Evolutionary conservation across 2,113 vertebrate genomes (phyloP).

Genomic region (Diphyllodes magnificus): DNA sequence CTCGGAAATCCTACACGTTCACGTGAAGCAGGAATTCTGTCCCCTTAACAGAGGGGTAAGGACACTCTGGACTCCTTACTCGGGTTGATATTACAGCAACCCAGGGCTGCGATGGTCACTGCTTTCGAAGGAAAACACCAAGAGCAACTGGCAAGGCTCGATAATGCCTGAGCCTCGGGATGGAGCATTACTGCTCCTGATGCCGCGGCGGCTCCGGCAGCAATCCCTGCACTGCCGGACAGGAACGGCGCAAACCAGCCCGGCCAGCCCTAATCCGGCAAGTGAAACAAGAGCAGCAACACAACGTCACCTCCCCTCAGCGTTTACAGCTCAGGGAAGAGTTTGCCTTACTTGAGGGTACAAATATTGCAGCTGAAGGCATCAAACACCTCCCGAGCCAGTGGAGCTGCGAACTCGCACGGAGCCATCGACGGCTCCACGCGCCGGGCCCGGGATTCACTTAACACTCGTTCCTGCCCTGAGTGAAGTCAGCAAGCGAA

Average conservation of each 20-base stretch:
- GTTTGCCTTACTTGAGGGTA: neutral
- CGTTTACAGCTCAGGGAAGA: fast-evolving
- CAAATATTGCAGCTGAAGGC: fast-evolving
- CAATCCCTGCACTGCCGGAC: fast-evolving
- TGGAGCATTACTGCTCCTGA: neutral
- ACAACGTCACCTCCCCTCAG: neutral
- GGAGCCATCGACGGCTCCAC: neutral
- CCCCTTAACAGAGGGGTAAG: fast-evolving
- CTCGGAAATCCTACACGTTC: fast-evolving
- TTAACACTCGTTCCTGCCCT: neutral
- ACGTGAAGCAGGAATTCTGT: fast-evolving
- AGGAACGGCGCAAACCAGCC: neutral
- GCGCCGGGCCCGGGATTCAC: neutral
- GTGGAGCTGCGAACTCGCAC: fast-evolving
- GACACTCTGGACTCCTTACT: fast-evolving
- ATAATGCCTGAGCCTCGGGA: neutral
- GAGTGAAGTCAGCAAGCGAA: neutral
- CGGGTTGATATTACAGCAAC: fast-evolving
- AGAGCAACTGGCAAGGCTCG: neutral
- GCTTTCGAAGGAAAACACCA: neutral
- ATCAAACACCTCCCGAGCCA: fast-evolving
- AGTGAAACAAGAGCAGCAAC: neutral
- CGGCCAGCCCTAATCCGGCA: neutral
- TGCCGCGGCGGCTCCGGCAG: neutral
- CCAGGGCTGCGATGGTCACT: neutral